A percentile compares a stretch with the other conserved stretches of the same genome.
Conservation (phyloP, 2,888 invertebrate species). For the Bhutanitis thaidina region DNA sequence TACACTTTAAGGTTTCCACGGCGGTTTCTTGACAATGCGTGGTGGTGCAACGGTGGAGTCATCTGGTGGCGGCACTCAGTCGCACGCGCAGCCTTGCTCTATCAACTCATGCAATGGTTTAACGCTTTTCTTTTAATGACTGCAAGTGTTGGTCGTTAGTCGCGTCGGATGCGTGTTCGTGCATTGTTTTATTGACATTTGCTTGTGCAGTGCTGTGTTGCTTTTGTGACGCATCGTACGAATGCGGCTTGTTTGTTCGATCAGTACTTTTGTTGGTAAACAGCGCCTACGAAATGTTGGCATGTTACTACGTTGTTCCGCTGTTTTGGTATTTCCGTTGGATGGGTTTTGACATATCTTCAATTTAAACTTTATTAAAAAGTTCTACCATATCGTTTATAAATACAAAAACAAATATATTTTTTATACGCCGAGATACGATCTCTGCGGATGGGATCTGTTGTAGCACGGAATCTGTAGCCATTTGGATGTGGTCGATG, state of each 20-base stretch:
- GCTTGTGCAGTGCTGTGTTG: slow-evolving; percentile 20
- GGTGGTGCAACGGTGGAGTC: slow-evolving; percentile 67
- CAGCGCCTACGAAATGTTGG: slow-evolving; percentile 6
- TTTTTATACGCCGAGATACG: no score
- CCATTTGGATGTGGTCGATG: no score
- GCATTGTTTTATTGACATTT: slow-evolving; percentile 24
- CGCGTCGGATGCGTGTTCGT: slow-evolving; percentile 16
- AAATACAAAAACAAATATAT: no score
- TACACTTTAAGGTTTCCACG: slow-evolving; percentile 65
- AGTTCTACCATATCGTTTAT: no score
- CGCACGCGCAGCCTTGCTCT: slow-evolving; percentile 62
- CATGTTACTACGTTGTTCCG: neutral
- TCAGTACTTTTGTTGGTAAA: slow-evolving; percentile 20
- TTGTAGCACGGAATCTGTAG: no score
- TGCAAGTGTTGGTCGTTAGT: slow-evolving; percentile 14
- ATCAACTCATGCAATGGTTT: slow-evolving; percentile 51
- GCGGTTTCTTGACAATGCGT: slow-evolving; percentile 66
- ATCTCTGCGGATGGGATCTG: no score
- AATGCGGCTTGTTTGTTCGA: slow-evolving; percentile 40
- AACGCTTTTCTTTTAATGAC: slow-evolving; percentile 34
- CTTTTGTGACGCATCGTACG: slow-evolving; percentile 17
- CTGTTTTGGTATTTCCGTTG: slow-evolving; percentile 15
- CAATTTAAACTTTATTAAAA: neutral
- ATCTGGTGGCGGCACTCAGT: slow-evolving; percentile 51
- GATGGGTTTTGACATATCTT: neutral